Conservation (phyloP, 2,888 invertebrate species). For the Rotaria sp. region DNA sequence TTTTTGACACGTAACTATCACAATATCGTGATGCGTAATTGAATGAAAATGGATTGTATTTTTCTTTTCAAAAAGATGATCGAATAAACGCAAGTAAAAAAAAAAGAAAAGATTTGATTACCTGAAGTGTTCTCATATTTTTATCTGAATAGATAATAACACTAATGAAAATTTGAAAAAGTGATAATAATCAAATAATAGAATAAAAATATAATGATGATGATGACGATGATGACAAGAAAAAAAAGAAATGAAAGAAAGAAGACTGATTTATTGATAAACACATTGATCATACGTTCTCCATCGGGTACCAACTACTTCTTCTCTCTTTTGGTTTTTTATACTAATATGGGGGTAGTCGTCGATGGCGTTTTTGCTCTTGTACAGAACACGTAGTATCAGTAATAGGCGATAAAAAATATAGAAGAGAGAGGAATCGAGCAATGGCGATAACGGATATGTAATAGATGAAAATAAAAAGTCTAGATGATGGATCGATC, state of each 20-base stretch:
- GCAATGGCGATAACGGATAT: not conserved
- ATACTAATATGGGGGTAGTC: not conserved
- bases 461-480: not conserved
- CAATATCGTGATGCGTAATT: not conserved
- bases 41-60: not conserved
- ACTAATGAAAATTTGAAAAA: not conserved
- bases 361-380: not conserved
- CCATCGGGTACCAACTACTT: not conserved
- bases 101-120: not conserved
- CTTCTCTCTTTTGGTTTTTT: not conserved
- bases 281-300: not conserved
- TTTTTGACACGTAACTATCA: not conserved
- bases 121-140: not conserved
- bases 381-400: not conserved
- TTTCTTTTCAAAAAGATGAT: not conserved
- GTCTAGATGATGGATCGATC: not conserved
- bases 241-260: not conserved
- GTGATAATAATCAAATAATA: not conserved
- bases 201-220: not conserved
- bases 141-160: not conserved
- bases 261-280: not conserved
- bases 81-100: too few species aligned
- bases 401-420: not conserved
- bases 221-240: too few species aligned
- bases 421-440: not conserved